Base-by-base conservation (phyloP, 1,140 invertebrate genomes). In the Penaeus indicus region DNA sequence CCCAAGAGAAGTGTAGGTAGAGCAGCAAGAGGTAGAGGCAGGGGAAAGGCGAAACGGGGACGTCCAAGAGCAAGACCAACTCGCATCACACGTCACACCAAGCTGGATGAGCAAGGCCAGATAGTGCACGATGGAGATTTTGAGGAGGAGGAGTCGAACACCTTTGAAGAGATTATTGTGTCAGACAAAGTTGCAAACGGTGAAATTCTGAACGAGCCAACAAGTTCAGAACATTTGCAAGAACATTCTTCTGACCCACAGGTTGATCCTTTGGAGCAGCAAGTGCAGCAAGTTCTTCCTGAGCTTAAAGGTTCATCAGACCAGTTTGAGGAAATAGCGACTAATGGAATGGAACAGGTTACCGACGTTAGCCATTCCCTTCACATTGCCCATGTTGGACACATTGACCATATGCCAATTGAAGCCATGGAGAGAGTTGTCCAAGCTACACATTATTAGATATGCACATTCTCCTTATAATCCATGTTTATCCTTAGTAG, bases 391-490 rank as follows among this genome's bases (percentile, higher is more conserved):
- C 86, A 88, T 77, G 86, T 88, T 47, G 86, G 84, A 60, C 86
- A 88, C 60, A 88, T 88, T 54, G 86, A 88, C 27, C 86, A 88
- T 54, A 88, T 88, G 86, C 86, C 86, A 38, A 18, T 88, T 63
- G 86, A 88, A 69, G 86, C 86, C 42, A 88, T 88, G 86, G 86
- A 88, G 38, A 64, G 86, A 25, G 81, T 88, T 83, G 86, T 88
- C n/a, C 86, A 88, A 61, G 86, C 63, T 19, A 88, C 80, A 75
- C 86, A 77, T 60, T 83, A 83, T 64, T 84, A 63, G 77, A 22
- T 54, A 54, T 54, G 54, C 54, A 54, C 54, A 54, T 54, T 16
- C 54, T 54, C 54, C 54, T 13, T 54, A 54, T 54, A 8, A 54
- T 54, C 54, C 54, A 13, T 54, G 54, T 54, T 54, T 54, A 54